Evolutionary conservation across 2,113 vertebrate genomes (phyloP), one percentile per base, ranked within the genome.

Genomic region (Rhinichthys klamathensis): DNA sequence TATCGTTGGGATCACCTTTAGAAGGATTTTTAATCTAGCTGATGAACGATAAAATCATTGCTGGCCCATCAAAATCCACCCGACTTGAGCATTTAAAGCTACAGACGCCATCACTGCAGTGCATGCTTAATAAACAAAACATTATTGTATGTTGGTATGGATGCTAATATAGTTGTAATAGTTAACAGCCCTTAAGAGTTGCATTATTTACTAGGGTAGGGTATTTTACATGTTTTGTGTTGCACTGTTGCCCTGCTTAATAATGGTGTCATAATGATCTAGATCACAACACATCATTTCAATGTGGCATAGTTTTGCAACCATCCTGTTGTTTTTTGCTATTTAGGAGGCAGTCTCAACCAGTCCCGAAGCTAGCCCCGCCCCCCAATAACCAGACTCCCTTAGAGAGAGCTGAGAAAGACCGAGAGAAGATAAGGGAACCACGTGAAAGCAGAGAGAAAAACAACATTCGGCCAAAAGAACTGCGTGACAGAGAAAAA

Each of bases 321-420:
- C 2, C 54, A 7, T 67, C 6, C 27, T 46, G 35, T 78, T 58
- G 2, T 49, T 49, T 21, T 81, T 67, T 23, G 12, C 15, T 16
- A 30, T 80, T 51, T 51, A 82, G 80, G 44, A 82, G 80, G 16
- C 92, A 87, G 51, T 84, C 87, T 63, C 88, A 91, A 75, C 70
- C 88, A 30, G 75, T 93, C 32, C 90, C 92, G 44, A 93, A 93
- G 84, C 90, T 94, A 90, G 90, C 92, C 0, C 90, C 94, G 11
- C 92, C 93, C 56, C 87, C 92, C 16, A 83, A 92, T 32, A 86
- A 87, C 69, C 93, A 94, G 90, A 85, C 89, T n/a, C 91, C 92
- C 2, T 73, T 65, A 23, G 91, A 93, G 75, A 94, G 92, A 88
- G 93, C 94, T 75, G 93, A 94, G 86, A 89, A 91, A 30, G 91